Evolutionary conservation across 2,113 vertebrate genomes (phyloP), one percentile per base, ranked within the genome.

Genomic region (Hypomesus transpacificus): DNA sequence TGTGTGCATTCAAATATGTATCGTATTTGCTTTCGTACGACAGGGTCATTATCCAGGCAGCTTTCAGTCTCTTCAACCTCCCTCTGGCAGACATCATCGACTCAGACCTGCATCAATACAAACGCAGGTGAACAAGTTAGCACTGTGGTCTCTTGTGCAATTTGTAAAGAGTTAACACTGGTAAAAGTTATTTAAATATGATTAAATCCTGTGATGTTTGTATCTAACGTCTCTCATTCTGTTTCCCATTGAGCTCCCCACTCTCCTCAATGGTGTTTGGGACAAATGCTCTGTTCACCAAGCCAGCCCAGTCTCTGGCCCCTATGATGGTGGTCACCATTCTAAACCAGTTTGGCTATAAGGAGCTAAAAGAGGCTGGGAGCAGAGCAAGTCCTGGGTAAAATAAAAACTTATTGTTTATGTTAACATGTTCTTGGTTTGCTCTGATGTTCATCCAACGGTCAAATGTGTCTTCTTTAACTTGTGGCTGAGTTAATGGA

Each of bases 231-330:
- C 31, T 11, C 34, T 50, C 13, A 34, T 18, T 56, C 53, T 34
- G 28, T 46, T 18, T 50, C 63, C 34, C 3, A 13, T 28, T 26
- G 73, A 97, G 95, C 69, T 92, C 93, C 31, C 94, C 94, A 0
- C 85, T 97, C 63, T 96, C 93, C 3, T 96, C 95, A 1, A 93
- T 96, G 94, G 90, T 96, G 77, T 97, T 96, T 91, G 95, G 94
- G 66, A 95, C 95, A 24, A 95, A 94, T 75, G 94, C 95, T 54
- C 88, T 97, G 68, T 95, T 97, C 88, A 96, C 95, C 16, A 97
- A 96, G 77, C 94, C 94, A 18, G 94, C 92, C 21, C 94, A 95
- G 74, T 95, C 94, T 69, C 87, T 96, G 82, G 95, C 95, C 2
- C 96, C 95, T 2, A 93, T 96, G 92, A 61, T 94, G 61, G 92